Evolutionary conservation across 2,797 vertebrate species (phyloP).

Genomic region (Anas bernieri): DNA sequence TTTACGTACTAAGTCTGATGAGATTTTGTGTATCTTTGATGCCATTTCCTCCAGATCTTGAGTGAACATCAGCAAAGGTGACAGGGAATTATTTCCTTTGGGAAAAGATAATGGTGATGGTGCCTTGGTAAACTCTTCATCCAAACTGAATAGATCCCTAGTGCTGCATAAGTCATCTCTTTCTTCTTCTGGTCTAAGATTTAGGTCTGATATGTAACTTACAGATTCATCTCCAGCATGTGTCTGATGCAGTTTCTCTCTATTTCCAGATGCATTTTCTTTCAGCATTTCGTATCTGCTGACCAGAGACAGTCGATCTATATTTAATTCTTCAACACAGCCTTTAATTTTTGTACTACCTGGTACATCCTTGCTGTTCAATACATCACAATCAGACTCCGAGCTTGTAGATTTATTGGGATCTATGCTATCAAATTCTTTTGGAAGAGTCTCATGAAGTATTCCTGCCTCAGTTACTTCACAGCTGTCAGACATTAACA

Average conservation of each 20-base stretch:
- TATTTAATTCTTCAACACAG: background rate
- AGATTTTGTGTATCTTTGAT: background rate
- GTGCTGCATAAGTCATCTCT: background rate
- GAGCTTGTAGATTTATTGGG: background rate
- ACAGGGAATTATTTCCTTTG: conserved; percentile 43
- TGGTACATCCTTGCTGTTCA: background rate
- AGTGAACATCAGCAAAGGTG: conserved; percentile 59
- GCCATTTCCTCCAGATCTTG: conserved; percentile 29
- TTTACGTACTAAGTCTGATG: conserved; percentile 9
- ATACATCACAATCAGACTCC: background rate
- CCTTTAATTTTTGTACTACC: background rate
- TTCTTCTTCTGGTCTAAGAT: background rate
- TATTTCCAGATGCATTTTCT: conserved; percentile 6
- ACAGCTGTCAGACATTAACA: background rate
- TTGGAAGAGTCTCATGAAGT: conserved; percentile 73
- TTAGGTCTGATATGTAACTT: background rate
- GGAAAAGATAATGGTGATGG: background rate
- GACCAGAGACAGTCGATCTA: background rate
- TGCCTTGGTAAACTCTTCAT: conserved; percentile 25
- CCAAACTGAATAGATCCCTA: background rate
- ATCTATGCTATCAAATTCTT: conserved; percentile 25
- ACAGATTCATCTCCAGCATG: background rate
- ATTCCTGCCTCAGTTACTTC: conserved; percentile 34
- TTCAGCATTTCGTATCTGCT: conserved; percentile 24
- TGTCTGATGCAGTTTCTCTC: background rate